A percentile compares a stretch with the other conserved stretches of the same genome.
Evolutionary conservation across 2,888 invertebrate species (phyloP).

Genomic region (Drosophila incognita): DNA sequence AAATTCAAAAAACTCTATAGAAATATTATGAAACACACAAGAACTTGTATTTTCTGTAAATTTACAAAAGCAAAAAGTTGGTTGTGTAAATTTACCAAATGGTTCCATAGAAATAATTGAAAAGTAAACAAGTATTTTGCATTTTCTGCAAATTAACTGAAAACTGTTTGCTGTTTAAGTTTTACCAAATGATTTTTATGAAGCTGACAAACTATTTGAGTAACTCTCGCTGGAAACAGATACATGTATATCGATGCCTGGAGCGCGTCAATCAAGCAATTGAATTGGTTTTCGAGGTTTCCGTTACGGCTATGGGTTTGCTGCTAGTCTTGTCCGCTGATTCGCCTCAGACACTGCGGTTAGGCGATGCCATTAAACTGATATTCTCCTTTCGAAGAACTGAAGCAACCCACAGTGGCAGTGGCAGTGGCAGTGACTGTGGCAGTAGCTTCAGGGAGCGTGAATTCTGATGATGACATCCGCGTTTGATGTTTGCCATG

Average conservation of each 20-base stretch:
- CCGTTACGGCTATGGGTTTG: slow-evolving; percentile 37
- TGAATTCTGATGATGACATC: slow-evolving; percentile 49
- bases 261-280: slow-evolving; percentile 60
- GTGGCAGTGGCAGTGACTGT: not conserved
- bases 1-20: not conserved
- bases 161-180: not conserved
- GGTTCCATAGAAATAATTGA: too few relatives aligned
- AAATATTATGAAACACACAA: not conserved
- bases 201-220: not conserved
- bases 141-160: too few relatives aligned
- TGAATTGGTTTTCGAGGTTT: slow-evolving; percentile 70
- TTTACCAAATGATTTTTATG: not conserved
- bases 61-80: too few relatives aligned
- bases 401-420: slow-evolving; percentile 17
- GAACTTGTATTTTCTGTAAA: not conserved
- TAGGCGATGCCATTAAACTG: slow-evolving; percentile 27
- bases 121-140: too few relatives aligned
- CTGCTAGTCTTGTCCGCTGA: slow-evolving; percentile 29
- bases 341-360: slow-evolving; percentile 41
- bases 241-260: slow-evolving; percentile 16
- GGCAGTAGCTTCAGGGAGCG: slow-evolving; percentile 18
- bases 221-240: slow-evolving; percentile 24
- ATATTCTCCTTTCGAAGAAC: slow-evolving; percentile 11
- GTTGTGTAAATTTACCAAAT: not conserved
- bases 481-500: slow-evolving; percentile 41